Percentiles rank a stretch among this genome's conserved stretches.
These are phyloP conservation scores for Apistogramma diplotaenia DNA, from an alignment of 2,113 vertebrate genomes.

Conservation along the genomic window DNA sequence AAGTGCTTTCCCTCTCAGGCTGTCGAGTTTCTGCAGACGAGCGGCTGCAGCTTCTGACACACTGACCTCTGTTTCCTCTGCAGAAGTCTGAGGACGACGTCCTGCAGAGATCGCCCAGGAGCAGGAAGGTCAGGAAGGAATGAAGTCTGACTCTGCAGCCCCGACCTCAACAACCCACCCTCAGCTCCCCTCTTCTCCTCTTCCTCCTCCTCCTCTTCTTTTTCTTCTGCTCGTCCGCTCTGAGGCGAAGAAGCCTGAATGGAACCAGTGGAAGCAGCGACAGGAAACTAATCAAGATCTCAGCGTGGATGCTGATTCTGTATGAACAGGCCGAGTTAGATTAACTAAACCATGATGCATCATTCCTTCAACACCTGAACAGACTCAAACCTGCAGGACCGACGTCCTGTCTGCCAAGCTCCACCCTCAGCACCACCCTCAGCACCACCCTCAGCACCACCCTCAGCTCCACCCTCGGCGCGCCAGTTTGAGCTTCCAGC, in stretches of 20 bases:
- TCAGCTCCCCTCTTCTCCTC: neutral
- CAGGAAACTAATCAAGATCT: slow-evolving; percentile 43
- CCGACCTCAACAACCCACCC: slow-evolving; percentile 11
- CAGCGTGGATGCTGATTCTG: slow-evolving; percentile 23
- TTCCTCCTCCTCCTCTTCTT: neutral
- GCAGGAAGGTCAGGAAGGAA: slow-evolving; percentile 91
- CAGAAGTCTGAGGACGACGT: slow-evolving; percentile 87
- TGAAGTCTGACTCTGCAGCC: slow-evolving; percentile 69
- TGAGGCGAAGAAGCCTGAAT: slow-evolving; percentile 40
- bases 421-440: too few species aligned
- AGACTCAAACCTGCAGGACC: slow-evolving; percentile 2
- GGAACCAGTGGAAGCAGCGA: slow-evolving; percentile 48
- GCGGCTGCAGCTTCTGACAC: too few species aligned
- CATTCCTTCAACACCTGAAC: slow-evolving; percentile 63
- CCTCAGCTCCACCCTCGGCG: neutral
- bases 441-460: too few species aligned
- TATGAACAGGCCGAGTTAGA: slow-evolving; percentile 53
- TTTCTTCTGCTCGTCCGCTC: slow-evolving; percentile 15
- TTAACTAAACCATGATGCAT: slow-evolving; percentile 55
- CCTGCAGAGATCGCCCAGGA: slow-evolving; percentile 93
- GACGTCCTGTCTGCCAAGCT: neutral
- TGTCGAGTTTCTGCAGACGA: neutral
- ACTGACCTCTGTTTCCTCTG: neutral
- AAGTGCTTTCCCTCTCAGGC: neutral
- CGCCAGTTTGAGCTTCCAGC: neutral